Evolutionary conservation across 2,888 invertebrate genomes (phyloP), one percentile per base, ranked within the genome.

Genomic region (Creontiades dilutus): DNA sequence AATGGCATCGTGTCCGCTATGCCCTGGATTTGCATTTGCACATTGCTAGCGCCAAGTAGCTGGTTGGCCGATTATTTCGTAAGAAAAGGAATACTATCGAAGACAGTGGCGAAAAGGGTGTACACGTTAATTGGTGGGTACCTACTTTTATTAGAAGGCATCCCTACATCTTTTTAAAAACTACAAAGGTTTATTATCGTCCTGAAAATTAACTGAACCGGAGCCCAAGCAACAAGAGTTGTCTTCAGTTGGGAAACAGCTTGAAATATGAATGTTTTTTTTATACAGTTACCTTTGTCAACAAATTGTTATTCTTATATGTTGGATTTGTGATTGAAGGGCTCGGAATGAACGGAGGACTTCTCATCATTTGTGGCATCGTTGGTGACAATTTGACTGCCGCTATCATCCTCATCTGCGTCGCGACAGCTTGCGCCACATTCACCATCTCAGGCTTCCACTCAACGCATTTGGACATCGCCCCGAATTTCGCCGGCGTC

Each of bases 401-500:
- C 14, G 91, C 91, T 16, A 90, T 91, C 90, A 84, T 89, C 19
- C 87, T 91, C 0, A 86, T 91, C 13, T 90, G 87, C 14, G 78
- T 91, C 11, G 90, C 90, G n/a, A 90, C 91, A 14, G 90, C 91
- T 0, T 89, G 90, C 23, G 93, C 93, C 48, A 93, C 93, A 2
- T 93, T 93, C 4, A 92, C 93, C 0, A 90, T 93, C 0, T 93
- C 93, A 23, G 93, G 93, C 3, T 93, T 92, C 89, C 93, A 93
- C 90, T 94, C 95, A 48, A 94, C 94, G 91, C 94, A 94, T 90
- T 93, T 94, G 3, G 94, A 94, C 91, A 92, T 94, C 28, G 94
- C 94, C 16, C 94, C 94, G 0, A 94, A 94, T 91, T 94, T 93
- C 90, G 94, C 94, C 13, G 94, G 94, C 0, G 93, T 93, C 2